Evolutionary conservation across 2,888 invertebrate species (phyloP), one percentile per base, ranked within the genome.

Genomic region (Drosophila austrosaltans): DNA sequence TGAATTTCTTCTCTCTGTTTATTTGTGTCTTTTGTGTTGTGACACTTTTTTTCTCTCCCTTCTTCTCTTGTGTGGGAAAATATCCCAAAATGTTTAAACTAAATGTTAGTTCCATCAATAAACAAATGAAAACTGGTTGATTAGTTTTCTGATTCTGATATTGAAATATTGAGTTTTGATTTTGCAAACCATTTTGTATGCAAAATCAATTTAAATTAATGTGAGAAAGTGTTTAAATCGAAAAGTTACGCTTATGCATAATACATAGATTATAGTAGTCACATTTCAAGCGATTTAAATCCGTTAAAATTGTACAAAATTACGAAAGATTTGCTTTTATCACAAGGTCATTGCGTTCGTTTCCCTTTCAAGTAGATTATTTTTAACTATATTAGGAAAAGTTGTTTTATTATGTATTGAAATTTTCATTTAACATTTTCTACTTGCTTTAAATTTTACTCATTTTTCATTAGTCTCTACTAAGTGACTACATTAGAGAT

Each of bases 11-110:
- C 57, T 54, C 58, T 20, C 22, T 36, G 48, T 58, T 63, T 25
- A 58, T 42, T 71, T 66, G 16, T 16, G 16, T 16, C 16, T 16
- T 16, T 16, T 16, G 16, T 63, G 72, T 70, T 81, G 76, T 84
- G 76, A 74, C 82, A 84, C 54, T 64, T 69, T 70, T 72, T 64
- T 60, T 42, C 22, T n/a, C n/a, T n/a, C n/a, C n/a, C 3, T n/a
- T n/a, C 3, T 12, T 40, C 7, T 12, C 28, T 58, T 66, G 66
- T 82, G 79, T 82, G 79, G 85, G 82, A 84, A 82, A 76, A 79
- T 66, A 70, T 70, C 63, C 28, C 56, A 63, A 59, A 64, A 54
- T 44, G 20, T 56, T 48, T 48, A 48, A 48, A 48, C 22, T 22
- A 48, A 48, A 48, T 48, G 44, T 7, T 20, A 44, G 48, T 48